Conservation (phyloP, 2,797 vertebrate species). For the Gobio occitaniae region DNA sequence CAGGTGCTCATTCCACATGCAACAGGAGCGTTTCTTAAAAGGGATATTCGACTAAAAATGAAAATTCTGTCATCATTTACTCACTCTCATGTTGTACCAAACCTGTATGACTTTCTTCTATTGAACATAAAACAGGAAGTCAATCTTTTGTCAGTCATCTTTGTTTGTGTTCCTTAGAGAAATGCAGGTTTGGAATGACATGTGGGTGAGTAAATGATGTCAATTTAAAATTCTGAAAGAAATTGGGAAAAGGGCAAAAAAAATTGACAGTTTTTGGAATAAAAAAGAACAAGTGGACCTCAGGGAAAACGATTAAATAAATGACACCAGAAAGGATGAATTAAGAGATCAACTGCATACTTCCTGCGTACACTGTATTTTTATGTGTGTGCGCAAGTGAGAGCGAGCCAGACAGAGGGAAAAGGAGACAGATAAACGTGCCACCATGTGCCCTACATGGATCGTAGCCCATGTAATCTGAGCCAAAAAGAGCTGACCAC, state of each 20-base stretch:
- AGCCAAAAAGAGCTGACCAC: constrained; percentile 43
- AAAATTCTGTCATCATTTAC: not conserved
- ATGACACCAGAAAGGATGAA: not conserved
- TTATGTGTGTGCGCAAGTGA: not conserved
- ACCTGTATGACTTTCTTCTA: not conserved
- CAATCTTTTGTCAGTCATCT: not conserved
- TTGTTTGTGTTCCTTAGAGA: not conserved
- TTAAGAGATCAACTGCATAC: not conserved
- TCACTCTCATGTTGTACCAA: not conserved
- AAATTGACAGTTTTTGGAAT: not conserved
- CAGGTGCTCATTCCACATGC: not conserved
- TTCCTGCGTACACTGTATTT: not conserved
- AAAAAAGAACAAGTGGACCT: not conserved
- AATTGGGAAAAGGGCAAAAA: too few relatives aligned
- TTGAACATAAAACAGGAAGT: not conserved
- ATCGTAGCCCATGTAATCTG: constrained; percentile 50
- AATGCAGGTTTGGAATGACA: not conserved
- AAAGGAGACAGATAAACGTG: constrained; percentile 21
- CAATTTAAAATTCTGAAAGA: not conserved
- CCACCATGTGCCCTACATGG: constrained; percentile 20
- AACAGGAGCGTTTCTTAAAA: not conserved
- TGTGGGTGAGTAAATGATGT: not conserved
- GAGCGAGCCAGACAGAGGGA: not conserved
- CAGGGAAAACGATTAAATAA: not conserved
- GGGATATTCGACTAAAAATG: not conserved